Base-by-base conservation (phyloP, 2,113 vertebrate genomes). In the Mionectes macconnelli region DNA sequence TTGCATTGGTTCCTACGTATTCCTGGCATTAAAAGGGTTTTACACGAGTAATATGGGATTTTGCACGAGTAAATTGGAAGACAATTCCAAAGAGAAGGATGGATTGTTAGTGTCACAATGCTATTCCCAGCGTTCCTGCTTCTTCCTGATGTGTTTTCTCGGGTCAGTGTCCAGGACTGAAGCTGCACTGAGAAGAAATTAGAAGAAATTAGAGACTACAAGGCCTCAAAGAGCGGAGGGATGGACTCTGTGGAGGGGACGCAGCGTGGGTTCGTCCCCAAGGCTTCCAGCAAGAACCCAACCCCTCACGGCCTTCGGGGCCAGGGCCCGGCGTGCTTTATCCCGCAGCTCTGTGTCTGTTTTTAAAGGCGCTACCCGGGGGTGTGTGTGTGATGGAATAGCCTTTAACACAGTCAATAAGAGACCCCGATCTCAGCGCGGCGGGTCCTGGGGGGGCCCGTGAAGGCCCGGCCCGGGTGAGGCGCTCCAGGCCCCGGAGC, bases 201-300 rank as follows among this genome's bases (percentile, higher is more conserved):
- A 39, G 24, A 33, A 57, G 60, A 49, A 42, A 37, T 12, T 2
- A 35, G 37, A 40, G 50, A 18, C 6, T 7, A 45, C 8, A 14
- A 2, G 12, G 16, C 21, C 45, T 44, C 9, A 17, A 3, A 33
- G 27, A 13, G 25, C 1, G 0, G 4, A n/a, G 4, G 0, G 0
- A 40, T 45, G 5, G 3, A n/a, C 13, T 15, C 0, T 1, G 50
- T 45, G 68, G 23, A 22, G 31, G n/a, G 16, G 24, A 12, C 44
- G 14, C 4, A 17, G 50, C 17, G 30, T 20, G 9, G 11, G 25
- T 23, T 11, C 12, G 5, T 6, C 31, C 18, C 1, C 17, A 16
- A 4, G 13, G 47, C 44, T 67, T 39, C 8, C 1, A 1, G 56
- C 18, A 44, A 47, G 53, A 40, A 20, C 42, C 1, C 0, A 64